These are phyloP conservation scores for Enchytraeus crypticus DNA, from an alignment of 2,888 invertebrate genomes.

Conservation along the genomic window DNA sequence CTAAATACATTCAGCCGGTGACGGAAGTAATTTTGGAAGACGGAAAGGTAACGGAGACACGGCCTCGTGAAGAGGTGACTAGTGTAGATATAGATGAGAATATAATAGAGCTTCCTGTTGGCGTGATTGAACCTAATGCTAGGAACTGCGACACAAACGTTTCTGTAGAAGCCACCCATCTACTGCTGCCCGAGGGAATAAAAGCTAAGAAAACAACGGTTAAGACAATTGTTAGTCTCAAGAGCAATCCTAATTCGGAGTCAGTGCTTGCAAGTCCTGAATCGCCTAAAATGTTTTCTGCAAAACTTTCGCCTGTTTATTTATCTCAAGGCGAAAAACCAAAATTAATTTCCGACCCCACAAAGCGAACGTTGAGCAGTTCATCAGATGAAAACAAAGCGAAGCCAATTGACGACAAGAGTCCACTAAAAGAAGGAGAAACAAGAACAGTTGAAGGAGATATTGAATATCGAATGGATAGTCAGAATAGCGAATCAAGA, in stretches of 20 bases:
- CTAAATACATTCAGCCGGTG: neutral
- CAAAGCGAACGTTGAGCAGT: neutral
- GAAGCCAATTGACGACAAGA: no score
- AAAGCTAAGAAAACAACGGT: slow-evolving; percentile 2
- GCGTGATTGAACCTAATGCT: slow-evolving; percentile 6
- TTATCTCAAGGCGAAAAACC: neutral
- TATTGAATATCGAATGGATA: neutral
- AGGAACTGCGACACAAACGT: slow-evolving; percentile 3
- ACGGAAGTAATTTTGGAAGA: neutral
- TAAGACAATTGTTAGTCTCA: neutral
- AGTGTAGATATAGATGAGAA: slow-evolving; percentile 7
- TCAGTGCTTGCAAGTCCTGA: no score
- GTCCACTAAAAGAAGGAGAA: no score
- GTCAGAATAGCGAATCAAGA: neutral
- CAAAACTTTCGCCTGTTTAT: neutral
- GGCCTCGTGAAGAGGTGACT: neutral
- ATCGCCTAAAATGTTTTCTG: no score
- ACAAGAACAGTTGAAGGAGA: neutral
- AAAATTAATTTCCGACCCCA: no score
- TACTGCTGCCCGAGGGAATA: neutral
- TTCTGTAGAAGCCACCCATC: neutral
- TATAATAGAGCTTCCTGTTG: neutral
- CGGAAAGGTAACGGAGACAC: neutral
- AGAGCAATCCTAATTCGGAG: no score
- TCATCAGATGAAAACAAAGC: neutral